Conservation (phyloP, 2,888 invertebrate species). For the Cenopis cana region DNA sequence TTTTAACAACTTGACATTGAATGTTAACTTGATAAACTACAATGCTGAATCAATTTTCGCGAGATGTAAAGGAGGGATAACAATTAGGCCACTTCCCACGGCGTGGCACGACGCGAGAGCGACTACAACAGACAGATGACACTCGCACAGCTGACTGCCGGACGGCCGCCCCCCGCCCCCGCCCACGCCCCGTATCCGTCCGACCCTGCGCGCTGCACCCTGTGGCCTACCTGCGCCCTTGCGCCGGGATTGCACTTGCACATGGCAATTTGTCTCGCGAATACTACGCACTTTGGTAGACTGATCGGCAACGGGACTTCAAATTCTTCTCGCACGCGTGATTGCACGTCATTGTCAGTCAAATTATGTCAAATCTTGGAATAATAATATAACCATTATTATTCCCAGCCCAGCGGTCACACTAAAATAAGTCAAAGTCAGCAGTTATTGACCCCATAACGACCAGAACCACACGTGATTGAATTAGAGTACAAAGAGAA, state of each 20-base stretch:
- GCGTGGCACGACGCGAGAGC: slow-evolving; percentile 57
- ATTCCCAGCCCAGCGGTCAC: slow-evolving; percentile 47
- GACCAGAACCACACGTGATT: slow-evolving; percentile 81
- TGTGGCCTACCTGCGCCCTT: slow-evolving; percentile 60
- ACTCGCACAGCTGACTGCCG: slow-evolving; percentile 83
- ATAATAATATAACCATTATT: slow-evolving; percentile 31
- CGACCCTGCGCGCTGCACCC: slow-evolving; percentile 56
- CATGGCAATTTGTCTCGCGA: slow-evolving; percentile 47
- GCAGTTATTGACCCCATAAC: slow-evolving; percentile 83
- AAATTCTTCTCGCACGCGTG: slow-evolving; percentile 10
- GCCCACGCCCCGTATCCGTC: slow-evolving; percentile 54
- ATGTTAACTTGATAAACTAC: slow-evolving; percentile 30
- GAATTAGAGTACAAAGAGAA: slow-evolving; percentile 64
- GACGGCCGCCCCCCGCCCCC: slow-evolving; percentile 62
- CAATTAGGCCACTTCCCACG: slow-evolving; percentile 80
- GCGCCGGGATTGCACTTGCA: slow-evolving; percentile 61
- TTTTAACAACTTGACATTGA: slow-evolving; percentile 27
- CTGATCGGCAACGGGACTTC: slow-evolving; percentile 20
- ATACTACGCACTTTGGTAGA: slow-evolving; percentile 34
- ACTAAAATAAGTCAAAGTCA: slow-evolving; percentile 63
- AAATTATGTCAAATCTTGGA: slow-evolving; percentile 23
- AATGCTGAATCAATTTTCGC: slow-evolving; percentile 52
- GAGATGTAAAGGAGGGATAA: slow-evolving; percentile 64
- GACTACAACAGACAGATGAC: slow-evolving; percentile 65
- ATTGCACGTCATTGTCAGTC: slow-evolving; percentile 12